Percentiles rank a stretch among this genome's conserved stretches.
phyloP scores from a whole-genome alignment of 1,140 invertebrate species.

The Drosophila ananassae region DNA sequence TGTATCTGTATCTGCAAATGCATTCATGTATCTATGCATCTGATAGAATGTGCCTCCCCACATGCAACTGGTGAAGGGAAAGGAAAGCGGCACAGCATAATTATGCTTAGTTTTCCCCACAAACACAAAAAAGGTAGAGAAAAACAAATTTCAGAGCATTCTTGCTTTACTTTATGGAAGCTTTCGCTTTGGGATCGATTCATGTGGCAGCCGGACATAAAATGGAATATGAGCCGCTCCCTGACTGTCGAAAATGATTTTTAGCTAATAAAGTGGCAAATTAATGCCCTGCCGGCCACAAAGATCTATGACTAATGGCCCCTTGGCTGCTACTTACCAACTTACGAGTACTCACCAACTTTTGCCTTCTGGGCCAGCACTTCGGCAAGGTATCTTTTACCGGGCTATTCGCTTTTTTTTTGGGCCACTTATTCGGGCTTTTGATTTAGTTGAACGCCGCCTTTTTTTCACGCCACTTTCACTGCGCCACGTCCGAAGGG shows the following conservation, averaged over 20 bases:
- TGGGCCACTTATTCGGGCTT: constrained; percentile 55
- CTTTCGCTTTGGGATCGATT: constrained; percentile 62
- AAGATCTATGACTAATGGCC: constrained; percentile 41
- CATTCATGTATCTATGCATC: constrained; percentile 32
- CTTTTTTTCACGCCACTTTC: constrained; percentile 66
- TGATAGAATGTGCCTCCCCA: constrained; percentile 56
- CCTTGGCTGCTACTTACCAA: constrained; percentile 54
- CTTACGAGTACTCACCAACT: constrained; percentile 46
- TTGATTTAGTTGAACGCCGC: constrained; percentile 36
- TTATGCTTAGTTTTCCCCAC: constrained; percentile 48
- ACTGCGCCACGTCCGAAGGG: constrained; percentile 36
- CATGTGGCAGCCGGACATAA: constrained; percentile 47
- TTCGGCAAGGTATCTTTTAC: constrained; percentile 42
- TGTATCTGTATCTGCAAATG: constrained; percentile 6
- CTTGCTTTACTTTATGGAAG: constrained; percentile 27
- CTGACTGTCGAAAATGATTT: constrained; percentile 35
- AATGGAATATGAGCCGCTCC: constrained; percentile 52
- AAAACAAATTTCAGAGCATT: constrained; percentile 61
- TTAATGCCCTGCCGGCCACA: constrained; percentile 43
- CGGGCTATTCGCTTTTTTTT: constrained; percentile 38
- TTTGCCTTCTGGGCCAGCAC: constrained; percentile 16
- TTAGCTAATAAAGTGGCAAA: constrained; percentile 70
- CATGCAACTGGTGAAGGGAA: constrained; percentile 37
- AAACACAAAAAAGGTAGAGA: constrained; percentile 22
- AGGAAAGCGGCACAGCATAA: constrained; percentile 67